Evolutionary conservation across 1,140 invertebrate genomes (phyloP), one percentile per base, ranked within the genome.

Genomic region (Zaprionus inermis): DNA sequence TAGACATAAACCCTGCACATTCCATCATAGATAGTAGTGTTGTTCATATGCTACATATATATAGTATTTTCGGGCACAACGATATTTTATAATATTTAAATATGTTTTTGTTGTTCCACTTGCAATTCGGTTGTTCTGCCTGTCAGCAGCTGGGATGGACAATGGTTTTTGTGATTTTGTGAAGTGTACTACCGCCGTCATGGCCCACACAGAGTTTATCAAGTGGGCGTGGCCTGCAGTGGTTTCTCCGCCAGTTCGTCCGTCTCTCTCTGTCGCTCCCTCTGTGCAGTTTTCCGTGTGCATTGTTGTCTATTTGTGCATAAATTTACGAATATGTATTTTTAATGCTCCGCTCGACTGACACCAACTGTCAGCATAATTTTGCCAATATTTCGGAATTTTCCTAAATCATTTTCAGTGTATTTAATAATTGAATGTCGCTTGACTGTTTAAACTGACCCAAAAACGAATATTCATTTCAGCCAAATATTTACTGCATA

Each of bases 251-350:
- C n/a, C n/a, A n/a, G n/a, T n/a, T n/a, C n/a, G n/a, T n/a, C n/a
- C n/a, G n/a, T n/a, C n/a, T n/a, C n/a, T n/a, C n/a, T n/a, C n/a
- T n/a, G n/a, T n/a, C n/a, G n/a, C n/a, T 24, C 16, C 41, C 0
- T 2, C n/a, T 46, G 44, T 22, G 18, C 44, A 1, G 9, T 1
- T 49, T 18, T 22, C 44, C 24, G 51, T 54, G 24, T 54, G 51
- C 51, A 65, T 55, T 75, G 69, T 76, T 68, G 81, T 70, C 68
- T 74, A 84, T 81, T 81, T 85, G 68, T 65, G 72, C 76, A 88
- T 79, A 88, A 88, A 86, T 86, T 86, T 86, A 79, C 76, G 79
- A 79, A 86, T 83, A 88, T 86, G 84, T 83, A 86, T 88, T 74
- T 83, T 86, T 88, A 86, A 88, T 86, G 76, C 83, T 86, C 64